These are phyloP conservation scores for Cheilosia soror DNA, from an alignment of 2,888 invertebrate species.

Conservation along the genomic window DNA sequence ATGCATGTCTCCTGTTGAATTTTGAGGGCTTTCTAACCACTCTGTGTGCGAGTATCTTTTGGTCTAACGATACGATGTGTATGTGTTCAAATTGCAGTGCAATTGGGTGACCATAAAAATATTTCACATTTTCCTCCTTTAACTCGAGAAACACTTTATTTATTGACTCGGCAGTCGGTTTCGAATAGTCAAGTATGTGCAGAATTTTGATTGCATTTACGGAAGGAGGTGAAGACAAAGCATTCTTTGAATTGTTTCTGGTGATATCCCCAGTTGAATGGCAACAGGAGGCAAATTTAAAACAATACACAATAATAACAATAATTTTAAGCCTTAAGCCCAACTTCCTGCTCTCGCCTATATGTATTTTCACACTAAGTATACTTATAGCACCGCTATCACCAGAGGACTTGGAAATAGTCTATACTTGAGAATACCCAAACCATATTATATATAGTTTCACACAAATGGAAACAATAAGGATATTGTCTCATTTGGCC, in stretches of 20 bases:
- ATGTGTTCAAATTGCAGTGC: conserved; percentile 52
- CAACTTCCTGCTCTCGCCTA: not conserved
- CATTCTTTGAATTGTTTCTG: conserved; percentile 19
- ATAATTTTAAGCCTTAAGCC: not conserved
- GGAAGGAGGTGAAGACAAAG: conserved; percentile 19
- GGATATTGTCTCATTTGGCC: conserved; percentile 50
- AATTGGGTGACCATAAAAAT: conserved; percentile 61
- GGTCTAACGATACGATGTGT: conserved; percentile 40
- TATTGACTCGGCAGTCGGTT: conserved; percentile 14
- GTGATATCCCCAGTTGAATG: not conserved
- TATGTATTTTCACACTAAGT: not conserved
- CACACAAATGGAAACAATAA: conserved; percentile 57
- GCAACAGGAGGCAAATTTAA: not conserved
- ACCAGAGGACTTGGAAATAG: conserved; percentile 6
- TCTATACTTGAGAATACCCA: conserved; percentile 18
- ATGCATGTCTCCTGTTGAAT: conserved; percentile 43
- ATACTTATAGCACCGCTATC: not conserved
- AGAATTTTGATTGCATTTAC: conserved; percentile 57
- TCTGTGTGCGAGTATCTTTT: not conserved
- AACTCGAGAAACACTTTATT: not conserved
- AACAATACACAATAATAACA: not conserved
- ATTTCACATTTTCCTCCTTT: conserved; percentile 46
- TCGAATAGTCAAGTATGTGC: conserved; percentile 25
- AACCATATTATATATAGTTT: not conserved
- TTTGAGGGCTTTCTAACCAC: conserved; percentile 23